phyloP scores from a whole-genome alignment of 2,113 vertebrate species.

The Dicentrarchus labrax region DNA sequence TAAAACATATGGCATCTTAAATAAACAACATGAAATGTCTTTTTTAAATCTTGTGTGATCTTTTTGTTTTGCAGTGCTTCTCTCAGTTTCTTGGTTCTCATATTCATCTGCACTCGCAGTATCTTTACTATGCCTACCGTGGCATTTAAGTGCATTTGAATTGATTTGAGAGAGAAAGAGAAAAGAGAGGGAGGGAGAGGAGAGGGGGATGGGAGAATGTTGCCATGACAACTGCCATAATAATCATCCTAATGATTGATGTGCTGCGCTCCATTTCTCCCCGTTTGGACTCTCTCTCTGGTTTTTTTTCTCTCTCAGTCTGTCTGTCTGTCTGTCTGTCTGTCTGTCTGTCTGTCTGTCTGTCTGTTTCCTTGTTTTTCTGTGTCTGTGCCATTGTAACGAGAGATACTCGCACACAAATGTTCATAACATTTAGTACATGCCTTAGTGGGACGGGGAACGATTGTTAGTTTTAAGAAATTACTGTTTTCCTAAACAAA shows the following conservation, averaged over 20 bases:
- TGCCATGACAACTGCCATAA: constrained; percentile 83
- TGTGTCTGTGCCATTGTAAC: constrained; percentile 6
- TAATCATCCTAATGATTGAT: constrained; percentile 84
- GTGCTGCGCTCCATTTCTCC: constrained; percentile 80
- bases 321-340: constrained; percentile 47
- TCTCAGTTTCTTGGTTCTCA: constrained; percentile 34
- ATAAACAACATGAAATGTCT: background rate
- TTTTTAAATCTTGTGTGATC: background rate
- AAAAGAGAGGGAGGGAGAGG: constrained; percentile 47
- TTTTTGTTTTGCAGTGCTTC: background rate
- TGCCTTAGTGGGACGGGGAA: background rate
- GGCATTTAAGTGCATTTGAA: constrained; percentile 78
- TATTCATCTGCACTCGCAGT: constrained; percentile 35
- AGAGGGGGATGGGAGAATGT: constrained; percentile 69
- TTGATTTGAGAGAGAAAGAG: constrained; percentile 73
- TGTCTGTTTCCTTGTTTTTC: constrained; percentile 37
- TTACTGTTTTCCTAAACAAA: constrained; percentile 1
- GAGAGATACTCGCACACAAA: constrained; percentile 25
- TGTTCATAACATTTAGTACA: constrained; percentile 23
- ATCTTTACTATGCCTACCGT: constrained; percentile 45
- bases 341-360: constrained; percentile 48
- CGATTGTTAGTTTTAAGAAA: constrained; percentile 13
- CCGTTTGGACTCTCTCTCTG: constrained; percentile 67
- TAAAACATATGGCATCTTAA: background rate
- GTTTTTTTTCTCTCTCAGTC: constrained; percentile 31